Conservation (phyloP, 2,113 vertebrate species). For the Ceyx margarethae region DNA sequence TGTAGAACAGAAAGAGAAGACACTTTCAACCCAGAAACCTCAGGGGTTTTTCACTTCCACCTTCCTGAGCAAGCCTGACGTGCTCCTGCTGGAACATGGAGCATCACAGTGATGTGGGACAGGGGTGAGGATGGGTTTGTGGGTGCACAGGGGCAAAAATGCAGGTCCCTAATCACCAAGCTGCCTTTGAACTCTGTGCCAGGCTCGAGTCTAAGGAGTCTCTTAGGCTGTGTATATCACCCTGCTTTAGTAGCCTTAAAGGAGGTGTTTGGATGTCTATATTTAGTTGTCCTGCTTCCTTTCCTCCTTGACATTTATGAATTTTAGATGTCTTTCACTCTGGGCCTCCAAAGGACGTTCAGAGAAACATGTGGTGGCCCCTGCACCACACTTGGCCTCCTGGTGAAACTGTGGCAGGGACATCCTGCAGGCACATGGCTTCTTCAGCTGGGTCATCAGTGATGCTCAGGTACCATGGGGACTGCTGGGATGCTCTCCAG, state of each 20-base stretch:
- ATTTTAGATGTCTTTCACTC: constrained; percentile 18
- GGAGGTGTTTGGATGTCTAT: neutral
- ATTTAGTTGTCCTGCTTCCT: constrained; percentile 28
- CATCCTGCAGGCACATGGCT: neutral
- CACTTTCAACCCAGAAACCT: neutral
- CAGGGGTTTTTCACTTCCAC: neutral
- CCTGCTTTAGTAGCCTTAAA: neutral
- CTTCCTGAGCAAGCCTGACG: neutral
- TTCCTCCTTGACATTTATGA: constrained; percentile 55
- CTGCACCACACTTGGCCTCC: accelerated
- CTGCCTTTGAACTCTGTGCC: neutral
- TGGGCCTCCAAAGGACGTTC: neutral
- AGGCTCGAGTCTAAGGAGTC: neutral
- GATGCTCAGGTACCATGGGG: accelerated
- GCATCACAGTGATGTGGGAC: accelerated
- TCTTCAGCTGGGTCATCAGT: neutral
- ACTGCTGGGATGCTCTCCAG: neutral
- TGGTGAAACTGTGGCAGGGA: neutral
- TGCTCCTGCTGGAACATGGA: neutral
- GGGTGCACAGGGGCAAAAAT: neutral
- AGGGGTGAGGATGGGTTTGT: neutral
- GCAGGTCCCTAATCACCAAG: accelerated
- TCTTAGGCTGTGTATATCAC: neutral
- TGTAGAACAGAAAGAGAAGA: neutral
- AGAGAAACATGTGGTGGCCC: accelerated